Base-by-base conservation (phyloP, 2,888 invertebrate genomes). In the Seira musarum region DNA sequence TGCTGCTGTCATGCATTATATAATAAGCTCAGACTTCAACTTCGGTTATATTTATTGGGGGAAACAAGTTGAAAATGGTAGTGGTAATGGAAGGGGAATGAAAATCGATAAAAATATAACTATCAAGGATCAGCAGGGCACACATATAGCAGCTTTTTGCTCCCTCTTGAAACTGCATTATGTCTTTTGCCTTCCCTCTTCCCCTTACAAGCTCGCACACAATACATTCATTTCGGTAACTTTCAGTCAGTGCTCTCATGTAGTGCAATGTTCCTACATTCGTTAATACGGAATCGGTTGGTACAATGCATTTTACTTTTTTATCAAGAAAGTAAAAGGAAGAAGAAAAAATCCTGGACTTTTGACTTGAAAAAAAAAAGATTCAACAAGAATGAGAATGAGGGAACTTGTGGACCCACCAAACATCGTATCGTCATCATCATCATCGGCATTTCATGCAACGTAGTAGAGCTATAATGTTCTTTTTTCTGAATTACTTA, bases 91-190 rank as follows among this genome's bases (percentile, higher is more conserved):
- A 74, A 70, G 75, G 82, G 85, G 83, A 83, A 79, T 81, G 81
- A 80, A 83, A 84, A 85, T 85, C 85, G 85, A 85, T 85, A 83
- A 85, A 83, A 85, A 83, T 85, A 82, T n/a, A n/a, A 78, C 85
- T 83, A 85, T 85, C 85, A 85, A 85, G 85, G 85, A 85, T 85
- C 85, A 85, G 81, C 81, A 84, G 84, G 84, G 76, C 77, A 83
- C 49, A 68, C 22, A 67, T 67, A 67, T 5, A 66, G 66, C 21
- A 67, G 67, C 25, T n/a, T 49, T 17, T 15, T 57, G 22, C 19
- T 17, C 5, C 8, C 57, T 67, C 35, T 65, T 30, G 1, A 53
- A 68, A 68, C 68, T 65, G 65, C 65, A 65, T 65, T 65, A 65
- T 65, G 53, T 53, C 68, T 21, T 24, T 68, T 46, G 53, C 49